Conservation (phyloP, 2,797 vertebrate genomes). For the Pseudochromis fuscus region DNA sequence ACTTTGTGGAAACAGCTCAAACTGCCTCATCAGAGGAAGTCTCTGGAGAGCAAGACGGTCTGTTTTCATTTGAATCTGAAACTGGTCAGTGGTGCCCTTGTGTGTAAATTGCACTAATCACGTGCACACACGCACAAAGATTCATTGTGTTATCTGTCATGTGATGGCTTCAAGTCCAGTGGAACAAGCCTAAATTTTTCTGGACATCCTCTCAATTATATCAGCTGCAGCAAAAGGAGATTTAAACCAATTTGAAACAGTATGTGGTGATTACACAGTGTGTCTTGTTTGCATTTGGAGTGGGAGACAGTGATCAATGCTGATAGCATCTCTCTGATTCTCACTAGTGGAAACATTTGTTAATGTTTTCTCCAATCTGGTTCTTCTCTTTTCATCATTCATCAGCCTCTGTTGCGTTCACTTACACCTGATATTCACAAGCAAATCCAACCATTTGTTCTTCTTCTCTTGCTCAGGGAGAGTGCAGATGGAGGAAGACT, state of each 20-base stretch:
- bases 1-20: constrained; percentile 31
- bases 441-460: constrained; percentile 15
- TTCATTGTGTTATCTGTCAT: constrained; percentile 64
- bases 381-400: constrained; percentile 13
- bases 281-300: background rate
- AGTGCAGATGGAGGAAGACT: constrained; percentile 88
- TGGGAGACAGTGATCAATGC: constrained; percentile 35
- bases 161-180: constrained; percentile 57
- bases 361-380: constrained; percentile 12
- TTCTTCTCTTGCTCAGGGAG: constrained; percentile 86
- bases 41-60: constrained; percentile 38
- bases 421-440: background rate
- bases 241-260: constrained; percentile 47
- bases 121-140: constrained; percentile 45
- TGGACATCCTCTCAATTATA: constrained; percentile 54
- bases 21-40: constrained; percentile 37
- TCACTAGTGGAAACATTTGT: constrained; percentile 21
- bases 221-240: constrained; percentile 24
- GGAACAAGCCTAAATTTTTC: constrained; percentile 49
- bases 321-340: constrained; percentile 2
- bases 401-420: constrained; percentile 1
- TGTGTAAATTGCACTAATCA: constrained; percentile 58
- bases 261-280: background rate
- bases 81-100: constrained; percentile 45
- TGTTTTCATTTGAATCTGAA: constrained; percentile 76